Base-by-base conservation (phyloP, 2,113 vertebrate species). In the Chaetura pelagica region DNA sequence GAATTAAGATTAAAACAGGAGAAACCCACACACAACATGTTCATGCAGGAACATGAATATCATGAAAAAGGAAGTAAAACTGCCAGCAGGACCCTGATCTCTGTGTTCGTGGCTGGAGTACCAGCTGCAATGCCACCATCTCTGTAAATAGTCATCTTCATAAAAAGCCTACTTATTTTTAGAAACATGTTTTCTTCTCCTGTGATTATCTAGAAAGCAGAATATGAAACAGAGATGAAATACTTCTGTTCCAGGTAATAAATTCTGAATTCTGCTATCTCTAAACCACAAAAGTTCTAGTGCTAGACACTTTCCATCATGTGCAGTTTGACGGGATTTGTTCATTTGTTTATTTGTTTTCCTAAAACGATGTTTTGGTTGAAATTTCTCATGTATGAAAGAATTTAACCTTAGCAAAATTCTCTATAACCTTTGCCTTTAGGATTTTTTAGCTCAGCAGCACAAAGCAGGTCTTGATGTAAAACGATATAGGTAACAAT, bases 11-110 rank as follows among this genome's bases (percentile, higher is more conserved):
- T 15, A 48, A 17, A 88, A 63, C n/a, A 69, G 35, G 7, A 77
- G 57, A 68, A 67, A 89, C 38, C 51, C 44, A 19, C 2, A 8
- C 1, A 5, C 15, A 68, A 73, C 0, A 4, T 62, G 58, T 67
- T 72, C 52, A 42, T 9, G 1, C 0, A 1, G 29, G 32, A 77
- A 84, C 0, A 0, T 38, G 51, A 76, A 62, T 0, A 0, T 22
- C 35, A 40, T 12, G 46, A 69, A 91, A 87, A 0, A 2, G 22
- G 29, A 85, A 44, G 15, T 59, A 63, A 88, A 93, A 88, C 62
- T 35, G 49, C 27, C 58, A 85, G 54, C 15, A 73, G 48, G 27
- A 66, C 5, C 2, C 14, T 26, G 4, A 27, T 23, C 29, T 52
- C 34, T 35, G 8, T 30, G 19, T 83, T 42, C 6, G 12, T 23